Percentiles rank a stretch among this genome's conserved stretches.
These are phyloP conservation scores for Jordanella pulchra DNA, from an alignment of 2,797 vertebrate genomes.

Conservation along the genomic window DNA sequence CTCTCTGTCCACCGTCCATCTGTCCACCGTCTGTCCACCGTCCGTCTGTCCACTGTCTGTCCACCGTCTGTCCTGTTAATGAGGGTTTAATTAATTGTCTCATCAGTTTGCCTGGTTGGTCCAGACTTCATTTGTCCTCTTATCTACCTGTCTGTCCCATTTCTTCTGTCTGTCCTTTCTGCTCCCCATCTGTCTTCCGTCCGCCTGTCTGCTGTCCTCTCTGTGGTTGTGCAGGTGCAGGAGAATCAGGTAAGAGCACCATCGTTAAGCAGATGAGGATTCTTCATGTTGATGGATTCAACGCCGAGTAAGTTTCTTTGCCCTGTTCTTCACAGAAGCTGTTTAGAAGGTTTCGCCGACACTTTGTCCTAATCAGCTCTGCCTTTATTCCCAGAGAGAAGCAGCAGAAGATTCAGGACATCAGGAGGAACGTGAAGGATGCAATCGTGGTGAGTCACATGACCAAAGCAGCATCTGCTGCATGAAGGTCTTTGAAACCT, in stretches of 20 bases:
- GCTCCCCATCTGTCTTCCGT: no score
- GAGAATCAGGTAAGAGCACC: constrained; percentile 98
- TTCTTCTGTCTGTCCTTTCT: background rate
- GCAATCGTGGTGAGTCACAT: constrained; percentile 92
- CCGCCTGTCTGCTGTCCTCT: background rate
- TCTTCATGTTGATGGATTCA: constrained; percentile 97
- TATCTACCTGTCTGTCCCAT: background rate
- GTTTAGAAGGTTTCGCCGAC: no score
- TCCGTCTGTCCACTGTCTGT: background rate
- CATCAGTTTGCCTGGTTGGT: no score
- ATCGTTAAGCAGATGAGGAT: constrained; percentile 99
- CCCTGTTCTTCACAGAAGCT: background rate
- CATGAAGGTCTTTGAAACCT: background rate
- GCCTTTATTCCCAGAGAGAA: constrained; percentile 86
- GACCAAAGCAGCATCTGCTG: background rate
- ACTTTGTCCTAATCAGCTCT: background rate
- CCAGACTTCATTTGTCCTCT: background rate
- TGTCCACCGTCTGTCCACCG: no score
- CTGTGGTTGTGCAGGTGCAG: constrained; percentile 84
- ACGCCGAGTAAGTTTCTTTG: constrained; percentile 87
- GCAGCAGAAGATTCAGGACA: constrained; percentile 95
- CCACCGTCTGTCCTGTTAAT: background rate
- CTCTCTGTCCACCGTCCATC: no score
- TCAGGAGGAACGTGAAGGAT: constrained; percentile 98
- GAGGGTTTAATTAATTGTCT: no score